Evolutionary conservation across 2,888 invertebrate species (phyloP).

Genomic region (Dyspetes luteomarginatus): DNA sequence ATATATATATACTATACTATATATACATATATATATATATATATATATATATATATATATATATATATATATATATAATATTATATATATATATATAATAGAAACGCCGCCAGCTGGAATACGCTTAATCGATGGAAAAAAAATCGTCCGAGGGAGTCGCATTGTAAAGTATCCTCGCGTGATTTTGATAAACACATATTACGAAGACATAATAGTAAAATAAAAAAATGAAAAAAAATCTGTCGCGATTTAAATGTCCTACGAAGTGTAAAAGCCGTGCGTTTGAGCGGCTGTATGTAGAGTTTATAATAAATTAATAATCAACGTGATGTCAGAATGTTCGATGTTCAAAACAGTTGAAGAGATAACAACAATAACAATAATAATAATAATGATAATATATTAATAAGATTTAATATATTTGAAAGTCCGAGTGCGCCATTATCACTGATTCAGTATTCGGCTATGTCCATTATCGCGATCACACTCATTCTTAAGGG

Average conservation of each 20-base stretch:
- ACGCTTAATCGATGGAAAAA: no score
- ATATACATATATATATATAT: no score
- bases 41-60: no score
- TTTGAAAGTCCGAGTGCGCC: conserved; percentile 48
- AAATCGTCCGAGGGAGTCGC: conserved; percentile 2
- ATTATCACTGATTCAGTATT: conserved; percentile 57
- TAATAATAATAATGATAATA: conserved; percentile 8
- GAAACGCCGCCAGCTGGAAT: no score
- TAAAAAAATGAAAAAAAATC: background rate
- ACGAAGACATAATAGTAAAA: conserved; percentile 6
- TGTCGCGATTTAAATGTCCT: conserved; percentile 33
- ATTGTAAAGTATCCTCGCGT: conserved; percentile 18
- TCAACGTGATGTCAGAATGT: conserved; percentile 62
- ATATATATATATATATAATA: no score
- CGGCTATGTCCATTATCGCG: conserved; percentile 21
- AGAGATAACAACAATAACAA: conserved; percentile 34
- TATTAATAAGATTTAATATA: conserved; percentile 51
- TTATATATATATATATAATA: no score
- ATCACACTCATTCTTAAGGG: conserved; percentile 1
- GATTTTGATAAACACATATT: conserved; percentile 38
- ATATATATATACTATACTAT: no score
- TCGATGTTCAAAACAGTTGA: conserved; percentile 55
- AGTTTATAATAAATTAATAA: conserved; percentile 44
- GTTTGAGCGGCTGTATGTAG: conserved; percentile 40
- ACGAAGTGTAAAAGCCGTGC: conserved; percentile 33